Conservation (phyloP, 1,140 invertebrate genomes). For the Caenorhabditis brenneri region DNA sequence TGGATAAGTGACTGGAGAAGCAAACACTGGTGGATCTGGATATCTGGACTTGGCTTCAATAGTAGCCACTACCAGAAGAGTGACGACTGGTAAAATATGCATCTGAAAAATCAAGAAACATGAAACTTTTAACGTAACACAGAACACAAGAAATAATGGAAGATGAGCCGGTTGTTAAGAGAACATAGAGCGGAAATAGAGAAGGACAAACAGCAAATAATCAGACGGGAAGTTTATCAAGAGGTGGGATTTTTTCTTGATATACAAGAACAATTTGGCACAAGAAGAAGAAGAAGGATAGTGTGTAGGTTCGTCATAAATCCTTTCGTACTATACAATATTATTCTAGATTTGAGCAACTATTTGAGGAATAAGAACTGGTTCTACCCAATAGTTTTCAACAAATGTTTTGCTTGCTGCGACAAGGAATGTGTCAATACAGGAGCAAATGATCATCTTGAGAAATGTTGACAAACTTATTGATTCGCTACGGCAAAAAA, state of each 20-base stretch:
- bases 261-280: no score
- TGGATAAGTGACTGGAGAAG: constrained; percentile 48
- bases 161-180: constrained; percentile 37
- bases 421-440: constrained; percentile 20
- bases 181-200: constrained; percentile 21
- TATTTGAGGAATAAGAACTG: not conserved
- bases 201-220: constrained; percentile 36
- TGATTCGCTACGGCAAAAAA: not conserved
- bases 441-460: constrained; percentile 39
- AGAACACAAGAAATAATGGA: not conserved
- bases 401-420: not conserved
- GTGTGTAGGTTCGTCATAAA: not conserved
- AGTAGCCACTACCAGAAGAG: not conserved
- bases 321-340: no score
- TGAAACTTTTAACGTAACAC: not conserved
- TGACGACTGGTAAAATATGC: not conserved
- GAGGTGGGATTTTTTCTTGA: constrained; percentile 11
- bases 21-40: constrained; percentile 50
- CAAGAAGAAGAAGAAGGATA: constrained; percentile 16
- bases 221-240: constrained; percentile 36
- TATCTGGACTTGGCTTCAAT: constrained; percentile 19
- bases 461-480: constrained; percentile 18
- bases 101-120: constrained; percentile 1
- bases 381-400: not conserved
- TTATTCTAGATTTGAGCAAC: not conserved